Evolutionary conservation across 2,113 vertebrate species (phyloP).

Genomic region (Gymnogyps californianus): DNA sequence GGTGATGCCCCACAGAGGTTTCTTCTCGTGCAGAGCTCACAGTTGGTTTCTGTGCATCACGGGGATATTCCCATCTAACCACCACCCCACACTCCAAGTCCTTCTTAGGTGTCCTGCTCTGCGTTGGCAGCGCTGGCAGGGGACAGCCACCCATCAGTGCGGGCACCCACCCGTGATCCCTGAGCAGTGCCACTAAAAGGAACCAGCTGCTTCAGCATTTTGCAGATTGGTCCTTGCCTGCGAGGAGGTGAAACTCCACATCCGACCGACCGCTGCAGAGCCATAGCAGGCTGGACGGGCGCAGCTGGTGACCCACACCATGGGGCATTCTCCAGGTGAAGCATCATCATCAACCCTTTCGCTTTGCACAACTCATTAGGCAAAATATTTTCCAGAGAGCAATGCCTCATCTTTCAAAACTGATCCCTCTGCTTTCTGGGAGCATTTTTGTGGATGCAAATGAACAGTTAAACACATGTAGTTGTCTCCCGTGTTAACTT

Average conservation of each 20-base stretch:
- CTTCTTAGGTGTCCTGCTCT: background rate
- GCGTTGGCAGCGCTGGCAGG: background rate
- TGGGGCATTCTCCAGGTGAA: background rate
- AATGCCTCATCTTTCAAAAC: background rate
- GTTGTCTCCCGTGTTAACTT: background rate
- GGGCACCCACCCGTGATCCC: background rate
- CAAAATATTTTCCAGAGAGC: background rate
- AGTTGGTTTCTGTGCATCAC: background rate
- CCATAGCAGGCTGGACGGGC: background rate
- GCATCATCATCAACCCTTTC: background rate
- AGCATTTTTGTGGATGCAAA: background rate
- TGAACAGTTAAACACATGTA: background rate
- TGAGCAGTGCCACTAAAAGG: rapidly evolving
- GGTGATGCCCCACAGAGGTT: background rate
- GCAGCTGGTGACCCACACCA: background rate
- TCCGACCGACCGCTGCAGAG: background rate
- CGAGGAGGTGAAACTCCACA: background rate
- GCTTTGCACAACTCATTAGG: background rate
- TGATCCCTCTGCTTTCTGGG: background rate
- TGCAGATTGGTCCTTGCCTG: background rate
- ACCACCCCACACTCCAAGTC: no score
- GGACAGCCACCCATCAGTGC: rapidly evolving
- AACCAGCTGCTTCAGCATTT: background rate
- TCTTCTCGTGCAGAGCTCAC: background rate
- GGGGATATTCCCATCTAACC: background rate